These are phyloP conservation scores for Etia nguti DNA, from an alignment of 2,113 vertebrate species.

Conservation along the genomic window DNA sequence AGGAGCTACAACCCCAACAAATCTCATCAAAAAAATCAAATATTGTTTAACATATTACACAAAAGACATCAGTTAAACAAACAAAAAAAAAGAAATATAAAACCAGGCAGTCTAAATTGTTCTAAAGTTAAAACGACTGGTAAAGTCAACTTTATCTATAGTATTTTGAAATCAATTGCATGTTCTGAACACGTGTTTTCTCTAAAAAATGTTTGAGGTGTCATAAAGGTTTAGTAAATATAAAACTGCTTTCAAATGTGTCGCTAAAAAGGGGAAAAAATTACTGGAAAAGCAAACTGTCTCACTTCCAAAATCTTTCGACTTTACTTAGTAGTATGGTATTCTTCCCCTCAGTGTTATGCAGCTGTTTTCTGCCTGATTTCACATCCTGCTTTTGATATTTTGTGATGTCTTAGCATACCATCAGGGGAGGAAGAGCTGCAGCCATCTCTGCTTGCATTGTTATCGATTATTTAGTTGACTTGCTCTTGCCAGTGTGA, in stretches of 20 bases:
- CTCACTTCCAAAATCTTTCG: neutral
- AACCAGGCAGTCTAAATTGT: neutral
- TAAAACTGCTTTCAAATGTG: neutral
- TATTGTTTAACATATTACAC: neutral
- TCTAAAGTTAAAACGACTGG: neutral
- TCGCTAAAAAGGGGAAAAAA: neutral
- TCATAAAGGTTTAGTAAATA: neutral
- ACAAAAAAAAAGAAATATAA: neutral
- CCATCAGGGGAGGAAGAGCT: slow-evolving; percentile 54
- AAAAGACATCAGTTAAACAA: neutral
- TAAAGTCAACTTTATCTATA: neutral
- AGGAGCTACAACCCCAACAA: neutral
- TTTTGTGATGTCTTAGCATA: slow-evolving; percentile 65
- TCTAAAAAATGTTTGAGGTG: neutral
- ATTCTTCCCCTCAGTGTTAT: neutral
- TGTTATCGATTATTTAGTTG: slow-evolving; percentile 74
- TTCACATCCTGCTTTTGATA: slow-evolving; percentile 57
- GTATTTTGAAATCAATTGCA: neutral
- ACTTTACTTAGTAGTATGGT: neutral
- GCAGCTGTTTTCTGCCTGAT: slow-evolving; percentile 43
- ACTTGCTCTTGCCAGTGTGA: slow-evolving; percentile 70
- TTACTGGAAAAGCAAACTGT: neutral
- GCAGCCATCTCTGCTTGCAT: slow-evolving; percentile 55
- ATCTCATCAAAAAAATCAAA: neutral
- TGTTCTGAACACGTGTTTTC: neutral